Percentiles rank a stretch among this genome's conserved stretches.
Evolutionary conservation across 1,140 invertebrate genomes (phyloP).

Genomic region (Phymorhynchus buccinoides): DNA sequence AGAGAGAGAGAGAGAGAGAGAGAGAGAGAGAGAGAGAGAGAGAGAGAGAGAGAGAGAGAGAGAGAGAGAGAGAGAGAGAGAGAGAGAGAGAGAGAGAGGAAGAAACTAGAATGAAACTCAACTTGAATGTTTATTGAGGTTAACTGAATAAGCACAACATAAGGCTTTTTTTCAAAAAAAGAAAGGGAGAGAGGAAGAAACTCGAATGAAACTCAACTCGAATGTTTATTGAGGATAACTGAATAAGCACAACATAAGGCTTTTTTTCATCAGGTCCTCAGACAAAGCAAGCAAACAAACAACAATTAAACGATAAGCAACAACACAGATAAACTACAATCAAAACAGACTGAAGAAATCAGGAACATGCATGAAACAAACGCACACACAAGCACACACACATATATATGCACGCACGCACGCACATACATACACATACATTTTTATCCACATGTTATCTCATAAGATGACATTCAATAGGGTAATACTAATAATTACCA

Average conservation of each 20-base stretch:
- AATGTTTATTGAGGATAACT: neutral
- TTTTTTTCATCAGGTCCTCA: neutral
- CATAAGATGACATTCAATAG: neutral
- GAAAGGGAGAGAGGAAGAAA: neutral
- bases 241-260: too few relatives aligned
- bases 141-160: neutral
- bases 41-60: constrained; percentile 29
- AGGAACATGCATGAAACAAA: too few relatives aligned
- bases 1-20: constrained; percentile 1
- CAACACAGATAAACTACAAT: too few relatives aligned
- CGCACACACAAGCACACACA: too few relatives aligned
- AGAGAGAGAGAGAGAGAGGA: neutral
- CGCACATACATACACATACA: neutral
- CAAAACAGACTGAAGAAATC: too few relatives aligned
- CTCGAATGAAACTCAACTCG: neutral
- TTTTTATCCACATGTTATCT: too few relatives aligned
- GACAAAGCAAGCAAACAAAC: neutral
- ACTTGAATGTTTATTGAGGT: neutral
- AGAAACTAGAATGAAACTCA: too few relatives aligned
- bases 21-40: neutral
- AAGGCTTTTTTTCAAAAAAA: neutral
- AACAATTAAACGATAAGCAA: neutral
- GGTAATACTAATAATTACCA: neutral
- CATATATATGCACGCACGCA: neutral
- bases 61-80: constrained; percentile 30